Base-by-base conservation (phyloP, 2,113 vertebrate genomes). In the Etheostoma spectabile region DNA sequence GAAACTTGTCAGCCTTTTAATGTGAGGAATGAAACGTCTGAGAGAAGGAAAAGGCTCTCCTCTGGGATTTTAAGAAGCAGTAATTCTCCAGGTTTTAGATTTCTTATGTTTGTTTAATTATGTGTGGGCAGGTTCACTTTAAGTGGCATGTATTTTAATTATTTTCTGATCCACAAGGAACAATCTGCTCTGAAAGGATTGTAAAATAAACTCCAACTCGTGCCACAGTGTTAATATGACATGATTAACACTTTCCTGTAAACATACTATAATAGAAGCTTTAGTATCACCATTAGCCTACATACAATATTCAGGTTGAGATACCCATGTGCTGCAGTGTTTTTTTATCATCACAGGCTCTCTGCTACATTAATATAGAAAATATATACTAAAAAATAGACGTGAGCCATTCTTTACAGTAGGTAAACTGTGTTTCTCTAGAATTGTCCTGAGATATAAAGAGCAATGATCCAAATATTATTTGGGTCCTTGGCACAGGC, bases 401-500 rank as follows among this genome's bases (percentile, higher is more conserved):
- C 0, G 33, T 69, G 56, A 85, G 63, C 8, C 57, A 71, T 67
- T 69, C 53, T 42, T 30, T 56, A 63, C 56, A 77, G 59, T 46
- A 70, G 53, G 48, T 53, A 42, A 86, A 63, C 38, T 65, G 30
- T 21, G 38, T 80, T 56, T 76, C 53, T 80, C 53, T 60, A 70
- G 52, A 49, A 33, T 78, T 79, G 42, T 46, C 24, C 82, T 77
- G 69, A 72, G 72, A 71, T 69, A 79, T 67, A 79, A 87, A 79
- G 51, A 83, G 33, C 61, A 85, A 46, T 59, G 48, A 64, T 79
- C 71, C 74, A 85, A 82, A 69, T 70, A 45, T 80, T 65, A 86
- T 83, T 72, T 65, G 52, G 84, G 70, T 85, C 49, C 6, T 87
- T 91, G 86, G 81, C 83, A 77, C 68, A 42, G 67, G 61, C 24